Percentiles rank a stretch among this genome's conserved stretches.
phyloP scores from a whole-genome alignment of 2,113 vertebrate species.

The Callipepla californica region DNA sequence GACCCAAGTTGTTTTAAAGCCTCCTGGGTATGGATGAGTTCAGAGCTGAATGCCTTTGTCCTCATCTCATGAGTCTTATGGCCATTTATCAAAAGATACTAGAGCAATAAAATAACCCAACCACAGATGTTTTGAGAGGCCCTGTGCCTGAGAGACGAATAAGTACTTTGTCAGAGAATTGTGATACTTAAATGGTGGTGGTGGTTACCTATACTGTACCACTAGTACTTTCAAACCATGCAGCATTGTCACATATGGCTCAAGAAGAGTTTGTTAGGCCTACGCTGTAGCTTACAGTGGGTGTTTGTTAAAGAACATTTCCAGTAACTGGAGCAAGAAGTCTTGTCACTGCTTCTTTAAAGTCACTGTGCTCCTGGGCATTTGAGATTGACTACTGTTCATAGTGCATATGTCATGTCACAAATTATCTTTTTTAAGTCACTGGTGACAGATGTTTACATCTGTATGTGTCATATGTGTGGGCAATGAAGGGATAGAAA shows the following conservation, averaged over 20 bases:
- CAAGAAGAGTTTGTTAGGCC: background rate
- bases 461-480: background rate
- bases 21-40: constrained; percentile 16
- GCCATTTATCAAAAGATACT: constrained; percentile 23
- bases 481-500: background rate
- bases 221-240: background rate
- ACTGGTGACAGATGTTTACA: background rate
- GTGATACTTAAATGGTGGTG: background rate
- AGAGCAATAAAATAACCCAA: constrained; percentile 34
- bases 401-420: background rate
- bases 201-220: background rate
- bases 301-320: background rate
- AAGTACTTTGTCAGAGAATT: background rate
- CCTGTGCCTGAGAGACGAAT: background rate
- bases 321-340: background rate
- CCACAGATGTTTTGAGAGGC: constrained; percentile 29
- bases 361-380: background rate
- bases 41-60: background rate
- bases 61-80: background rate
- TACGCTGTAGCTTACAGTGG: background rate
- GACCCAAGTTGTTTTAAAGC: constrained; percentile 24
- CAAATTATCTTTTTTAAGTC: background rate
- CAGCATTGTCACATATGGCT: background rate
- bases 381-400: background rate
- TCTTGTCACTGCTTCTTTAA: background rate